A percentile compares a stretch with the other conserved stretches of the same genome.
Evolutionary conservation across 2,113 vertebrate genomes (phyloP).

Genomic region (Spermophilus dauricus): DNA sequence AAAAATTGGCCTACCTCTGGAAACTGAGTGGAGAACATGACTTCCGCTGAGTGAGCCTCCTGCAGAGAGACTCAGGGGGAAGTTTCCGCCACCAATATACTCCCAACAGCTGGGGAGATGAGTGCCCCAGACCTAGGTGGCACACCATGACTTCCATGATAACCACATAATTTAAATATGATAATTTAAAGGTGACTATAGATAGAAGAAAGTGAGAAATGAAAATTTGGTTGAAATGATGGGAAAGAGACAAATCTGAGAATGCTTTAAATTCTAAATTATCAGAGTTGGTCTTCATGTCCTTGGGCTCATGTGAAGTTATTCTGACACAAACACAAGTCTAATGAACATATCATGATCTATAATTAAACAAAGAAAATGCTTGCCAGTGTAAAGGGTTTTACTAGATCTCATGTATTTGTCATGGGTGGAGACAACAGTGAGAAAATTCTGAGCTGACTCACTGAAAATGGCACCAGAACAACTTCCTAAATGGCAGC

Average conservation of each 20-base stretch:
- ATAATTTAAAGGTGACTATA: background rate
- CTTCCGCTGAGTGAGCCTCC: background rate
- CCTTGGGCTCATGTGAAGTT: background rate
- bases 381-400: background rate
- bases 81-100: background rate
- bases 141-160: background rate
- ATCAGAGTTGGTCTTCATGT: background rate
- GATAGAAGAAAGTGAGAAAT: background rate
- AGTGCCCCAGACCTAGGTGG: background rate
- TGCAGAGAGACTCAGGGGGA: background rate
- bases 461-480: background rate
- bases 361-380: conserved; percentile 14
- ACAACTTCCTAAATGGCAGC: background rate
- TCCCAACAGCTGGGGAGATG: background rate
- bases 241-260: background rate
- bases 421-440: background rate
- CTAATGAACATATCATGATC: background rate
- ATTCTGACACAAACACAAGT: conserved; percentile 2
- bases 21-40: background rate
- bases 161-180: background rate
- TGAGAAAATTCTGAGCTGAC: background rate
- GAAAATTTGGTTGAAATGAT: background rate
- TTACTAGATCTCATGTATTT: background rate
- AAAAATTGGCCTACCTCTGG: background rate
- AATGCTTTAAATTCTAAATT: conserved; percentile 18